These are phyloP conservation scores for Catostylus mosaicus DNA, from an alignment of 30 jellyfish, hydroid and myxozoan species.

Conservation along the genomic window DNA sequence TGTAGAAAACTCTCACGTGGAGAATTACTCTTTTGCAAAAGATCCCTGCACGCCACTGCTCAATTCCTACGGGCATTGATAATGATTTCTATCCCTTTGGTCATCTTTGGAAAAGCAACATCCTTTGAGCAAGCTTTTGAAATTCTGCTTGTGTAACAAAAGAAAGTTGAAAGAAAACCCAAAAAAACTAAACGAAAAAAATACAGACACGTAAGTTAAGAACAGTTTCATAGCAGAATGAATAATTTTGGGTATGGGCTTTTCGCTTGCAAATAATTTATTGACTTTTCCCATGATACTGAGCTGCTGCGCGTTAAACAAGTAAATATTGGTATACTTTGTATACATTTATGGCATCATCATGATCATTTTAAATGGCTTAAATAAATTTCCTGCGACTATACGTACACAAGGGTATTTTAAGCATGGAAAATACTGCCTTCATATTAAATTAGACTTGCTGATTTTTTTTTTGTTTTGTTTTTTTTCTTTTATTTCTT, in stretches of 20 bases:
- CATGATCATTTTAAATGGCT: background rate
- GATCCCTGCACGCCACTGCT: conserved; percentile 31
- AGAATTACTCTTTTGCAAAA: background rate
- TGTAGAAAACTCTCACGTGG: background rate
- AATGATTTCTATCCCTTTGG: conserved; percentile 7
- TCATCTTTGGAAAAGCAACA: background rate
- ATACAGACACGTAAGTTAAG: background rate
- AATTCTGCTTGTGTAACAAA: background rate
- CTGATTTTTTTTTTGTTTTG: no score
- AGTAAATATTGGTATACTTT: no score
- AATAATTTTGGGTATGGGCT: background rate
- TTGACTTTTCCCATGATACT: background rate
- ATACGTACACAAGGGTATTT: background rate
- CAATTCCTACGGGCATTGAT: conserved; percentile 35
- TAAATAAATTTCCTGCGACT: background rate
- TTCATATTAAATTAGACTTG: background rate
- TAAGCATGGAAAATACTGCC: background rate
- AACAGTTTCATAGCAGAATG: background rate
- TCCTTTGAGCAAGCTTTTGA: background rate
- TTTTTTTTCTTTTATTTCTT: no score
- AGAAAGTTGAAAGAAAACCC: background rate
- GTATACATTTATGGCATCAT: no score
- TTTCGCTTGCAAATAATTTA: background rate
- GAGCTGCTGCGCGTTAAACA: background rate
- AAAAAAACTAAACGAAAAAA: background rate